Evolutionary conservation across 2,113 vertebrate species (phyloP).

Genomic region (Chrysemys picta): DNA sequence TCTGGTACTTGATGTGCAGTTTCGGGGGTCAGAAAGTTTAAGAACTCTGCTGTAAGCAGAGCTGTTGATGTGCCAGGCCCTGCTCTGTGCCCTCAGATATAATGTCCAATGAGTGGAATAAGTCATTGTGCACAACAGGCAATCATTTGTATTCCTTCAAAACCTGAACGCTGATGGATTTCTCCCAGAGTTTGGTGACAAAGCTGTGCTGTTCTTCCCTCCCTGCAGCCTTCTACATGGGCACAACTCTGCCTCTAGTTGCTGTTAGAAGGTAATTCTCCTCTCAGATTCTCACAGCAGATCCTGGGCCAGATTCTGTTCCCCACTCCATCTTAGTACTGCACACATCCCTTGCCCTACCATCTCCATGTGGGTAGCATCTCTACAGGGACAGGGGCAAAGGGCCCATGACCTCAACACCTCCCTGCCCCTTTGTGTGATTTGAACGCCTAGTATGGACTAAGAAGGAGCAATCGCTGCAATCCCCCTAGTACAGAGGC

Average conservation of each 20-base stretch:
- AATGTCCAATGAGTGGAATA: not conserved
- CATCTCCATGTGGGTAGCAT: not conserved
- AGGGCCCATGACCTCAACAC: not conserved
- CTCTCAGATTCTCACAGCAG: not conserved
- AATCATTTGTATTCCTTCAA: not conserved
- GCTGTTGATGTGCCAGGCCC: not conserved
- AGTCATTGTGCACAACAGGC: not conserved
- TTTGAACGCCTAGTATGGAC: not conserved
- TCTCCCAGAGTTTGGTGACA: constrained; percentile 31
- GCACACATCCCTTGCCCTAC: not conserved
- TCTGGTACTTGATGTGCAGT: accelerated
- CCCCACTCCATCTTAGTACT: not conserved
- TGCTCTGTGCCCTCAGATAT: not conserved
- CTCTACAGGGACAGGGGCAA: not conserved
- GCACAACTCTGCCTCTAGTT: constrained; percentile 23
- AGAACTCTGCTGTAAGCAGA: not conserved
- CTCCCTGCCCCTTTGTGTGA: not conserved
- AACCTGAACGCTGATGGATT: not conserved
- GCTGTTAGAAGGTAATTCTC: constrained; percentile 28
- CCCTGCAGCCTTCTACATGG: constrained; percentile 17
- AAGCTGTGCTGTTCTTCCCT: constrained; percentile 12
- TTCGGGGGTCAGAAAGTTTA: not conserved
- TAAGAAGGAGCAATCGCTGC: not conserved
- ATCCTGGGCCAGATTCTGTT: not conserved
- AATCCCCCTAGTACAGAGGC: not conserved